Base-by-base conservation (phyloP, 2,113 vertebrate species). In the Thamnaconus septentrionalis region DNA sequence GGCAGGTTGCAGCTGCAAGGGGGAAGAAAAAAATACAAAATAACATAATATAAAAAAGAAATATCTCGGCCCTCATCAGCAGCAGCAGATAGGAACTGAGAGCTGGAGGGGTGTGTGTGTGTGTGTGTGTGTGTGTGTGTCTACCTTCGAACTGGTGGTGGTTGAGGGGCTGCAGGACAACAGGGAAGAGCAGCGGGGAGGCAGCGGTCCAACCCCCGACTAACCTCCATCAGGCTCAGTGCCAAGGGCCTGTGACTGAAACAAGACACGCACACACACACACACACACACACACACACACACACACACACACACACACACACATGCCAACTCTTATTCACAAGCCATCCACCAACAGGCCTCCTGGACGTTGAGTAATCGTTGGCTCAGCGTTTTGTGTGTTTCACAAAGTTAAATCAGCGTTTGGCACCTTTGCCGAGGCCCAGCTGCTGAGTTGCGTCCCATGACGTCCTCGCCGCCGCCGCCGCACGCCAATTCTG, bases 1-100 rank as follows among this genome's bases (percentile, higher is more conserved):
- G 82, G 82, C 58, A 45, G 18, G 63, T 48, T 76, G 63, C 84
- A 83, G 78, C 71, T 80, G 84, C 66, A 73, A 81, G 65, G 75
- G 78, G 51, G 53, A 31, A 31, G 18, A 31, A 31, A 31, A 31
- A 31, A 31, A 31, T 31, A 31, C 18, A 31, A 31, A 31, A 31
- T 31, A 31, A 31, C 1, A 31, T 31, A 1, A 31, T 31, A 31
- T 2, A 31, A 31, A 31, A 31, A 31, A 31, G 1, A 31, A 31
- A 31, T 31, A 31, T 4, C 56, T 74, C 68, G 56, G 50, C 61
- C 62, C 75, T 74, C 68, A 57, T 75, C 58, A 61, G 53, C 18
- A 31, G 18, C 68, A 67, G 69, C 53, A 73, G 48, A 50, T 56
- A 71, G 67, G 18, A 45, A 53, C 55, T 56, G 42, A 53, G 59